These are phyloP conservation scores for Microctonus aethiopoides DNA, from an alignment of 2,888 invertebrate genomes.

Conservation along the genomic window DNA sequence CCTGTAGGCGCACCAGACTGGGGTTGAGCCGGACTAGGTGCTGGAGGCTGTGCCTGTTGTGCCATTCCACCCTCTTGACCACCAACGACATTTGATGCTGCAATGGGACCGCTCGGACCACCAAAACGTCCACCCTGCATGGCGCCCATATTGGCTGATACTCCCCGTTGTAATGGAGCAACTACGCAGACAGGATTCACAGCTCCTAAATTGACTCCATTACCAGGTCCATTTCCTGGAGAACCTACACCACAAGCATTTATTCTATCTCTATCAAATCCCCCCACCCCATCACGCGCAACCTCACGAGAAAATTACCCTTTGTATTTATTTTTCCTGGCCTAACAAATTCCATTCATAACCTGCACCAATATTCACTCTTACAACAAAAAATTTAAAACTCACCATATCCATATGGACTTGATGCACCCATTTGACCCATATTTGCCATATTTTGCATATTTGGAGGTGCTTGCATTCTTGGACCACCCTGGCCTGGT, in stretches of 20 bases:
- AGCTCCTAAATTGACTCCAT: constrained; percentile 57
- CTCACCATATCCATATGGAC: constrained; percentile 65
- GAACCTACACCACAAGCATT: constrained; percentile 49
- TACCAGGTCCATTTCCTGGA: constrained; percentile 57
- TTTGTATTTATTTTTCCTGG: neutral
- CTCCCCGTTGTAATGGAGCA: constrained; percentile 70
- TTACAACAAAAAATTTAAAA: neutral
- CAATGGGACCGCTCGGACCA: constrained; percentile 65
- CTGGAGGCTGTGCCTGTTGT: constrained; percentile 80
- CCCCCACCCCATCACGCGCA: no score
- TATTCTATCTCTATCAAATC: constrained; percentile 6
- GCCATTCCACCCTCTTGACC: constrained; percentile 77
- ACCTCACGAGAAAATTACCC: neutral
- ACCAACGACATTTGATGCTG: constrained; percentile 67
- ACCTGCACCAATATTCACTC: neutral
- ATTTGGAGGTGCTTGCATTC: constrained; percentile 73
- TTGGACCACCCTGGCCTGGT: constrained; percentile 71
- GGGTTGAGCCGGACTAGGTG: constrained; percentile 81
- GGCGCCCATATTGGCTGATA: constrained; percentile 63
- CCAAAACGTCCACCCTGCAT: constrained; percentile 65
- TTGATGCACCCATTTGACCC: constrained; percentile 64
- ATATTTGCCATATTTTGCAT: constrained; percentile 67
- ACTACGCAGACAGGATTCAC: constrained; percentile 68
- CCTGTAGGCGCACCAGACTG: constrained; percentile 79
- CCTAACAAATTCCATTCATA: neutral